Conservation (phyloP, 2,113 vertebrate genomes). For the Copsychus sechellarum region DNA sequence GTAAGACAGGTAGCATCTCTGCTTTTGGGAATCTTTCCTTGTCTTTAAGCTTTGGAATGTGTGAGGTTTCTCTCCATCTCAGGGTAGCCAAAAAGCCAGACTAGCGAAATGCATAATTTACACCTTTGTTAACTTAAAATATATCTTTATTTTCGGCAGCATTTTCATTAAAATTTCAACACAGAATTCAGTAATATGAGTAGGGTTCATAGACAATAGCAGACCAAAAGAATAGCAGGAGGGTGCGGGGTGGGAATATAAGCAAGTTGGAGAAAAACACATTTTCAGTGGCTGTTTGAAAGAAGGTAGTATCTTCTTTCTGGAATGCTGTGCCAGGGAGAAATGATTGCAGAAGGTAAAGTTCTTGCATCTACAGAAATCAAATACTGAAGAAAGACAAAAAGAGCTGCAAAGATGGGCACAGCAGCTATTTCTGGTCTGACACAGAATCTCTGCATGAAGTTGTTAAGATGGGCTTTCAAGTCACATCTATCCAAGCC, state of each 20-base stretch:
- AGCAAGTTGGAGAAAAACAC: not conserved
- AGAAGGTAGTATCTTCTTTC: not conserved
- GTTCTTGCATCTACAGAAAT: not conserved
- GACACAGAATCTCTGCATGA: not conserved
- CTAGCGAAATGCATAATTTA: not conserved
- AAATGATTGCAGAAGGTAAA: not conserved
- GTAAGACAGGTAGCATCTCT: not conserved
- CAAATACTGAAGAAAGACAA: constrained; percentile 20
- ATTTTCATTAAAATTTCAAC: constrained; percentile 20
- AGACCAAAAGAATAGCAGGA: not conserved
- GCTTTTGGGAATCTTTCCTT: not conserved
- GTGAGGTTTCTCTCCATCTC: not conserved
- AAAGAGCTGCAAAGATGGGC: not conserved
- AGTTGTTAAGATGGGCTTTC: constrained; percentile 18
- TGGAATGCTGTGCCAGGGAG: not conserved
- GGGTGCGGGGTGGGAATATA: not conserved
- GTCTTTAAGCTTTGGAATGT: not conserved
- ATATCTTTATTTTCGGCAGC: not conserved
- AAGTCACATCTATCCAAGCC: not conserved
- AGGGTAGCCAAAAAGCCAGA: not conserved
- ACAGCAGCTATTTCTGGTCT: not conserved
- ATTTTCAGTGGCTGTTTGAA: constrained; percentile 1
- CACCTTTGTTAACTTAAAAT: not conserved
- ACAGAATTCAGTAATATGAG: not conserved
- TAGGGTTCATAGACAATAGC: not conserved